Base-by-base conservation (phyloP, 2,797 vertebrate genomes). In the Loriculus beryllinus region DNA sequence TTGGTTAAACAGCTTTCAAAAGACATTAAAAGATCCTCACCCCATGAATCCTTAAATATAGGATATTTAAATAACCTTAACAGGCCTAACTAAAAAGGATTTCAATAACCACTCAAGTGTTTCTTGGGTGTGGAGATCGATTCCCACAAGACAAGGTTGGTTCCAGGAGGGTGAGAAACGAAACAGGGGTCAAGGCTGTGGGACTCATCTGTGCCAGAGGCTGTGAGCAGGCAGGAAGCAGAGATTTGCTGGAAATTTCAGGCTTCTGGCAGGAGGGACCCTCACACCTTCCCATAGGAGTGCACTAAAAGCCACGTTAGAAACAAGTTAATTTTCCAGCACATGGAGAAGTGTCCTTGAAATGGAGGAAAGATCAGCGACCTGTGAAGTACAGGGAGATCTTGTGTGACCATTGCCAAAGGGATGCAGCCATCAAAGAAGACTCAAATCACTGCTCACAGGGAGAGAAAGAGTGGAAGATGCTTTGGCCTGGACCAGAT, bases 1-100 rank as follows among this genome's bases (percentile, higher is more conserved):
- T 89, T 88, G 86, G 91, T 90, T 49, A 78, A 88, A 77, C 76
- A 48, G 9, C 65, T 88, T 45, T 10, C 81, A 69, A 80, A 90
- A 47, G 9, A 33, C 3, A 83, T 62, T 52, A 43, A 47, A 56
- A 86, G 65, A 92, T 67, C 59, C 78, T 88, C 78, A 86, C 70
- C 62, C 40, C 62, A 20, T 4, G 57, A n/a, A n/a, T n/a, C n/a
- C n/a, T n/a, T n/a, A n/a, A n/a, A n/a, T n/a, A n/a, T n/a, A n/a
- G n/a, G n/a, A n/a, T n/a, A n/a, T n/a, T n/a, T n/a, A n/a, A 35
- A 57, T 16, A 16, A 35, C 33, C 56, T 25, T 11, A 93, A 56
- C 62, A 88, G 76, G 69, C 70, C 72, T 72, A 88, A 70, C 84
- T 91, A 37, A 65, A 80, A 75, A 62, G 45, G 60, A 78, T 83